Evolutionary conservation across 2,797 vertebrate species (phyloP).

Genomic region (Dendrocincla fuliginosa): DNA sequence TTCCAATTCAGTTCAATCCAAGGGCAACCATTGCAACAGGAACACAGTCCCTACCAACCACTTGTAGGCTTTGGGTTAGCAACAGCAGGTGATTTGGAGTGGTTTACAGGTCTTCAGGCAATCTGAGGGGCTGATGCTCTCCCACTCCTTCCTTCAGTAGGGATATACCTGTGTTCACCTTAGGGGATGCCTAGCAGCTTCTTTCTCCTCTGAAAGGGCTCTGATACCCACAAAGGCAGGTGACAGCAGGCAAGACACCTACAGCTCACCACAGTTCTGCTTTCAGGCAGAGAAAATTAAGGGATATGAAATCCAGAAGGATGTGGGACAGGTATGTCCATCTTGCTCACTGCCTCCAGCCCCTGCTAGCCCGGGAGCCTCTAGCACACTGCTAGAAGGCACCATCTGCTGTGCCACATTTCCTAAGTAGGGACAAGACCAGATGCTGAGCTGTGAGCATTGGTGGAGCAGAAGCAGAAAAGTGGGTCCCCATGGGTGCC

Average conservation of each 20-base stretch:
- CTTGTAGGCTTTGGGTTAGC: neutral
- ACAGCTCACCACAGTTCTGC: neutral
- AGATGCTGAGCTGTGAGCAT: fast-evolving
- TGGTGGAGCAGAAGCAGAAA: neutral
- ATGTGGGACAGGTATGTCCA: neutral
- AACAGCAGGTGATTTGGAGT: neutral
- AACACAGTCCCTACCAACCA: neutral
- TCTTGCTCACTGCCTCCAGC: neutral
- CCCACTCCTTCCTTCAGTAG: neutral
- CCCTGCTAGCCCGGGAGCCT: neutral
- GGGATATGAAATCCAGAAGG: neutral
- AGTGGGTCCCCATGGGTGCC: neutral
- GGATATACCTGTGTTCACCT: neutral
- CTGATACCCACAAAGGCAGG: neutral
- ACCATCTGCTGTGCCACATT: neutral
- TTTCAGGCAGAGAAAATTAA: neutral
- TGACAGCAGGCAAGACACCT: neutral
- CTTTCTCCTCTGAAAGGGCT: neutral
- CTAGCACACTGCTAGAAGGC: neutral
- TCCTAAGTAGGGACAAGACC: neutral
- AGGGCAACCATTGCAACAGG: neutral
- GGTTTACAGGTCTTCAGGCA: neutral
- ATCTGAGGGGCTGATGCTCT: neutral
- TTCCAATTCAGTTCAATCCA: neutral
- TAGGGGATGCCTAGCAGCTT: neutral